phyloP scores from a whole-genome alignment of 35 echinoderm and acorn worm species.

The Acanthaster planci region DNA sequence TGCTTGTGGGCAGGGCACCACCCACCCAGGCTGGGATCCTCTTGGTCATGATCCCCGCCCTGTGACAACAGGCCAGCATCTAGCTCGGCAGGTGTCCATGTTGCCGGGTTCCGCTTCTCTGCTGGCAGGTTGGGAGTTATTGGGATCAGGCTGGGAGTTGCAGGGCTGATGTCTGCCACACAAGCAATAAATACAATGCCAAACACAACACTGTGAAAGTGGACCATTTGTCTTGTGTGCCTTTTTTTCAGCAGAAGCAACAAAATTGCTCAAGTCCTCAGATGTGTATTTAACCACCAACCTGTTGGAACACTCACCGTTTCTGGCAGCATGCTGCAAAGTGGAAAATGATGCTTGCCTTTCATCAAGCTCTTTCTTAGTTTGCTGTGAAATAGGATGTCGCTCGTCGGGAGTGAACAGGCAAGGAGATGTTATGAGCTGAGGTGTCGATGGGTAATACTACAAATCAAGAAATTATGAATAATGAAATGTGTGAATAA shows the following conservation, averaged over 20 bases:
- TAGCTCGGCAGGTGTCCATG: not conserved
- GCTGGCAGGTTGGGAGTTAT: conserved; percentile 18
- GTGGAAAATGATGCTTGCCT: too few relatives aligned
- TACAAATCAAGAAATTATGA: too few relatives aligned
- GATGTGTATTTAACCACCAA: not conserved
- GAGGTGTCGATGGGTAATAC: too few relatives aligned
- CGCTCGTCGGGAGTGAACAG: too few relatives aligned
- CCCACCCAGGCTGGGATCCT: conserved; percentile 12
- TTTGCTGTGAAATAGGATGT: too few relatives aligned
- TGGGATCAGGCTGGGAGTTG: conserved; percentile 7
- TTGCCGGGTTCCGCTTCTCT: not conserved
- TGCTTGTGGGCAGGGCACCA: conserved; percentile 35
- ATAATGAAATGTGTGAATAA: too few relatives aligned
- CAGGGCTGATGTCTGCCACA: not conserved
- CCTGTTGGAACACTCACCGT: not conserved
- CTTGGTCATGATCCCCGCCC: not conserved
- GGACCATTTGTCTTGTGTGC: too few relatives aligned
- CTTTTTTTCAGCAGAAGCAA: not conserved
- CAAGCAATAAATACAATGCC: not conserved
- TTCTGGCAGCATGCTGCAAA: too few relatives aligned
- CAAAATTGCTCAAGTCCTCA: not conserved
- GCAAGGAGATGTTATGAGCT: too few relatives aligned
- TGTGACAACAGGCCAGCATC: not conserved
- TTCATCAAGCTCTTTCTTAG: too few relatives aligned
- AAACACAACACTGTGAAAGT: too few relatives aligned